phyloP scores from a whole-genome alignment of 2,888 invertebrate species.

The Creontiades dilutus region DNA sequence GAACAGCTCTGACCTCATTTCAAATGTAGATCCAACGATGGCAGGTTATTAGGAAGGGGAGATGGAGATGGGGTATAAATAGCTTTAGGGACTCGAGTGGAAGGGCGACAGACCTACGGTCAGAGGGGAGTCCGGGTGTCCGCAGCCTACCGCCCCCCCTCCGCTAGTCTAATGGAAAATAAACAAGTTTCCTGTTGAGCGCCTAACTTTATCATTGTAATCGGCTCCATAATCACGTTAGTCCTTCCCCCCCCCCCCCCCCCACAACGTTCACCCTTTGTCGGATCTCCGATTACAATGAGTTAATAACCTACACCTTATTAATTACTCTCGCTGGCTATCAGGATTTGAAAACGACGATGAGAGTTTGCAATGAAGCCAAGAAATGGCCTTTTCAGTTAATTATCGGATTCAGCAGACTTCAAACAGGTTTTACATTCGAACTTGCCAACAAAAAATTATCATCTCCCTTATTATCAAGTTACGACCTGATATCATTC shows the following conservation, averaged over 20 bases:
- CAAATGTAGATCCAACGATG: constrained; percentile 42
- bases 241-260: neutral
- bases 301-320: constrained; percentile 14
- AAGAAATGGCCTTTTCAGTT: neutral
- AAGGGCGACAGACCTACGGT: neutral
- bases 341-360: neutral
- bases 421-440: too few species aligned
- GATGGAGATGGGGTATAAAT: constrained; percentile 42
- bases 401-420: too few species aligned
- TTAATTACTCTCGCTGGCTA: neutral
- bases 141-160: neutral
- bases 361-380: neutral
- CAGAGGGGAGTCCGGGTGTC: neutral
- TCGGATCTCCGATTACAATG: constrained; percentile 43
- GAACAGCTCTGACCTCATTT: constrained; percentile 41
- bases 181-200: constrained; percentile 68
- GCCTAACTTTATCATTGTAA: constrained; percentile 68
- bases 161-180: constrained; percentile 64
- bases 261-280: neutral
- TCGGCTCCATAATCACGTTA: constrained; percentile 67
- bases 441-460: too few species aligned
- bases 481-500: too few species aligned
- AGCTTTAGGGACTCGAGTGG: constrained; percentile 27
- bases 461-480: too few species aligned
- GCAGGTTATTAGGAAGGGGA: constrained; percentile 47